Evolutionary conservation across 92 coral and sea anemone species (phyloP).

Genomic region (Epizoanthus illoricatus): DNA sequence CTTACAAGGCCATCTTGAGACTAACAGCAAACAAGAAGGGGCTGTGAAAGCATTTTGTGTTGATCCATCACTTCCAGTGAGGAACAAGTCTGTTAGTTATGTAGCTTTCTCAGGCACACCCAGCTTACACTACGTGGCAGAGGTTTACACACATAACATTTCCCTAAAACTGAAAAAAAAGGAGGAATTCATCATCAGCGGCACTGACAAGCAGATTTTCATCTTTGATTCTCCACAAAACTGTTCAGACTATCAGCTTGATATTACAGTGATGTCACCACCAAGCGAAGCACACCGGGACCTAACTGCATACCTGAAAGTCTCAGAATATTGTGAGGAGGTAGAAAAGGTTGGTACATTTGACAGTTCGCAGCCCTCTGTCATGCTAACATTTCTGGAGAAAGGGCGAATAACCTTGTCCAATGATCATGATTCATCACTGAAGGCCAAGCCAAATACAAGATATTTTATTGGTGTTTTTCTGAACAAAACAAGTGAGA

Average conservation of each 20-base stretch:
- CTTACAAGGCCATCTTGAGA: slow-evolving; percentile 6
- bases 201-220: slow-evolving; percentile 28
- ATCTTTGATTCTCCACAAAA: slow-evolving; percentile 29
- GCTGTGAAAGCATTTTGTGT: slow-evolving; percentile 12
- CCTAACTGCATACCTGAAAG: slow-evolving; percentile 55
- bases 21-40: background rate
- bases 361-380: slow-evolving; percentile 23
- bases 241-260: slow-evolving; percentile 56
- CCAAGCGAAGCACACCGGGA: background rate
- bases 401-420: slow-evolving; percentile 78
- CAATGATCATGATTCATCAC: slow-evolving; percentile 53
- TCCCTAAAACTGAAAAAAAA: slow-evolving; percentile 17
- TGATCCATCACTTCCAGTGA: background rate
- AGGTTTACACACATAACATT: slow-evolving; percentile 17
- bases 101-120: slow-evolving; percentile 63
- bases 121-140: slow-evolving; percentile 38
- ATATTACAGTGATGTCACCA: slow-evolving; percentile 63
- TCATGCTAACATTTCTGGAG: slow-evolving; percentile 54
- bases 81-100: background rate
- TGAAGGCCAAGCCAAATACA: slow-evolving; percentile 26
- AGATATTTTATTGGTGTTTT: slow-evolving; percentile 79
- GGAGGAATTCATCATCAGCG: slow-evolving; percentile 3
- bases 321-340: slow-evolving; percentile 57
- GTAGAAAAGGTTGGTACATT: slow-evolving; percentile 26
- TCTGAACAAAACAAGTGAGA: slow-evolving; percentile 9